Evolutionary conservation across 2,888 invertebrate genomes (phyloP).

Genomic region (Lepidocyrtoides sp.): DNA sequence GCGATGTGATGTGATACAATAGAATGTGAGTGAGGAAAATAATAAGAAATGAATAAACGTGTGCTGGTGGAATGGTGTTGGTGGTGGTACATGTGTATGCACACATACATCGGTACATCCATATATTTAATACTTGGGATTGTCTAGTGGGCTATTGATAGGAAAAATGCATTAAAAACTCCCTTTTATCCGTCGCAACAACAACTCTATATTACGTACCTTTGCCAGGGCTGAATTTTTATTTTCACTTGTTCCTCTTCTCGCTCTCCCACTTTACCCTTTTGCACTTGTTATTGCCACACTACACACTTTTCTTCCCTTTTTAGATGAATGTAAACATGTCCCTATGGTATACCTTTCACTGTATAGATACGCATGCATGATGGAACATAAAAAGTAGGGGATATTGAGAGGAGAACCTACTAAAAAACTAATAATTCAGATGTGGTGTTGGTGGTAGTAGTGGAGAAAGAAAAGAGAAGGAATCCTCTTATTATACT

Average conservation of each 20-base stretch:
- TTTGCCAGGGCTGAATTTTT: constrained; percentile 16
- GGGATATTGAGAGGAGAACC: constrained; percentile 29
- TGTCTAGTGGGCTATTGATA: neutral
- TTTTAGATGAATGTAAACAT: constrained; percentile 55
- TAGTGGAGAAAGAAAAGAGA: constrained; percentile 17
- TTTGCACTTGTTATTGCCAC: constrained; percentile 59
- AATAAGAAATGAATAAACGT: too few species aligned
- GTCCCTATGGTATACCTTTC: constrained; percentile 55
- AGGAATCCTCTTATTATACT: constrained; percentile 64
- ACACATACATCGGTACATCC: too few species aligned
- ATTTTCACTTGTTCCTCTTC: constrained; percentile 38
- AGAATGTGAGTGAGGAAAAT: neutral
- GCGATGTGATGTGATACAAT: constrained; percentile 59
- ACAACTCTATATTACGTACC: constrained; percentile 14
- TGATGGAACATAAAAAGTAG: constrained; percentile 5
- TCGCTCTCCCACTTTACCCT: constrained; percentile 28
- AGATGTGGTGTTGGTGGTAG: constrained; percentile 32
- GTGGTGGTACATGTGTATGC: neutral
- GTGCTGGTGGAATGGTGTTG: too few species aligned
- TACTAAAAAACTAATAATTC: constrained; percentile 59
- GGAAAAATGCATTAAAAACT: constrained; percentile 40
- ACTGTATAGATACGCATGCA: neutral
- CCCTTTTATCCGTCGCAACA: constrained; percentile 27
- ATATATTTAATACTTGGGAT: neutral
- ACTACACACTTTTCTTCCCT: constrained; percentile 10